phyloP scores from a whole-genome alignment of 2,888 invertebrate species.

The Phortica magna region DNA sequence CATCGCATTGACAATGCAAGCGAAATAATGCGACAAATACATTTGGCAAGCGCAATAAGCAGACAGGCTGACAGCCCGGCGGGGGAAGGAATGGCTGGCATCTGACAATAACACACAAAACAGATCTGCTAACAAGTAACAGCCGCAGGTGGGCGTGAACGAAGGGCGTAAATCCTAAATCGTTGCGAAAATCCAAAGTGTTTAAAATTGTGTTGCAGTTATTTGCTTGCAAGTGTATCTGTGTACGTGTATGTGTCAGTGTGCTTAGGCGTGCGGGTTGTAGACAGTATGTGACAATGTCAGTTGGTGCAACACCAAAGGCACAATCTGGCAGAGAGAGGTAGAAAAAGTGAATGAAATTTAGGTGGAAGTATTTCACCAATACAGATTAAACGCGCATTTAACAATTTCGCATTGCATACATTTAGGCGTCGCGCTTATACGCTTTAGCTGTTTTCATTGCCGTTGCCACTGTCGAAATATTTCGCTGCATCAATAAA shows the following conservation, averaged over 20 bases:
- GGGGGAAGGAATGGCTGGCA: not conserved
- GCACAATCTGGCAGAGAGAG: not conserved
- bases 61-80: not conserved
- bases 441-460: conserved; percentile 31
- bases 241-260: not conserved
- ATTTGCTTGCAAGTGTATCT: conserved; percentile 11
- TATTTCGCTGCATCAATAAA: conserved; percentile 64
- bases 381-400: conserved; percentile 69
- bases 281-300: conserved; percentile 31
- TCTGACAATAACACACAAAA: conserved; percentile 25
- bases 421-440: conserved; percentile 59
- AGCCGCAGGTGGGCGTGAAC: conserved; percentile 15
- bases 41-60: not conserved
- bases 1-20: not conserved
- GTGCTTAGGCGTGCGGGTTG: conserved; percentile 32
- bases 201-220: conserved; percentile 19
- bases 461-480: conserved; percentile 31
- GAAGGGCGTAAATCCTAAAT: not conserved
- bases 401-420: conserved; percentile 70
- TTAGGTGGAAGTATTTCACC: conserved; percentile 21
- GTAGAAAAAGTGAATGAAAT: not conserved
- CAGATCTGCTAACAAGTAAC: conserved; percentile 31
- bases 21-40: conserved; percentile 18
- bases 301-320: conserved; percentile 20
- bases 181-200: conserved; percentile 11